A percentile compares a stretch with the other conserved stretches of the same genome.
phyloP scores from a whole-genome alignment of 2,888 invertebrate species.

The Limnephilus auricula region DNA sequence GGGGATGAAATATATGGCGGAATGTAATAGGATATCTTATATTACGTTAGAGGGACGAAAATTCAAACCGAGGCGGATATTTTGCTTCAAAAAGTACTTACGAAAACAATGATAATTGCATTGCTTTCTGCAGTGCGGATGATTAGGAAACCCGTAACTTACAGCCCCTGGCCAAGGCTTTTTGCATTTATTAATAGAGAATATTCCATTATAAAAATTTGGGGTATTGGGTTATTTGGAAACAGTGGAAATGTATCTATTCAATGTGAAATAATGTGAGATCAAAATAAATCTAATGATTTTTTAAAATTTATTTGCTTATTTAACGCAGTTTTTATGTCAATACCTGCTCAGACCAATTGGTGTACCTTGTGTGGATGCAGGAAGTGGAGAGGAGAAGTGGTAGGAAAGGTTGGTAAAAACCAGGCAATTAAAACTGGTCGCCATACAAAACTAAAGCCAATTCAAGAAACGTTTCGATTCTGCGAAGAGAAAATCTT shows the following conservation, averaged over 20 bases:
- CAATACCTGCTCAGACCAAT: not conserved
- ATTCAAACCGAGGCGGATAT: slow-evolving; percentile 38
- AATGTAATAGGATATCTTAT: slow-evolving; percentile 19
- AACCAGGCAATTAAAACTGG: not conserved
- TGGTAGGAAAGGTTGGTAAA: not conserved
- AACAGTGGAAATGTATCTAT: not conserved
- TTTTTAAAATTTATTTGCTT: no score
- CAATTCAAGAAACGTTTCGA: not conserved
- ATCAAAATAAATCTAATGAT: not conserved
- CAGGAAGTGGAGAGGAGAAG: not conserved
- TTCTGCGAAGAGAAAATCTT: not conserved
- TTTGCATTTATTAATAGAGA: no score
- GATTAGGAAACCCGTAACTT: not conserved
- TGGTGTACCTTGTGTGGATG: not conserved
- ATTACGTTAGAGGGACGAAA: slow-evolving; percentile 30
- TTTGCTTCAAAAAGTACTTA: slow-evolving; percentile 33
- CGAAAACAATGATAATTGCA: slow-evolving; percentile 24
- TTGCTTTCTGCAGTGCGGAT: slow-evolving; percentile 2
- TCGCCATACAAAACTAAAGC: no score
- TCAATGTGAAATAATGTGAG: no score
- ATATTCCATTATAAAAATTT: no score
- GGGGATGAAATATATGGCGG: not conserved
- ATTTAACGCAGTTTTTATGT: no score
- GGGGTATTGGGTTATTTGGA: not conserved
- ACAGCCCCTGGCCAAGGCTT: not conserved